phyloP scores from a whole-genome alignment of 2,888 invertebrate genomes.

The Epinotia brunnichana region DNA sequence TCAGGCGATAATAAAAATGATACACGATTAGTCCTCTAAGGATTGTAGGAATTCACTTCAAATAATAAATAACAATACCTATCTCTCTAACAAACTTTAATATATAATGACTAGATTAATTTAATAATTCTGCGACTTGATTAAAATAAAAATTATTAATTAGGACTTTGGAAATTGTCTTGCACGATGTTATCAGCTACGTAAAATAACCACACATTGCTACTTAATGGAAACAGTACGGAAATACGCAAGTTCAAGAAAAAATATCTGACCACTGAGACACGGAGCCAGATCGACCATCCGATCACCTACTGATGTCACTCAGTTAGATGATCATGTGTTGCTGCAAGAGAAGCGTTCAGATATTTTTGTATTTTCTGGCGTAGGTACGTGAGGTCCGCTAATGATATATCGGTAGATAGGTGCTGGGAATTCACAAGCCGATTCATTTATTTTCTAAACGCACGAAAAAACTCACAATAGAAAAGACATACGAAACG shows the following conservation, averaged over 20 bases:
- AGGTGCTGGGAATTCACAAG: constrained; percentile 5
- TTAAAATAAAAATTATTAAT: constrained; percentile 71
- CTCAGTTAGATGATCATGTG: constrained; percentile 1
- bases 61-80: constrained; percentile 66
- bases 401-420: not conserved
- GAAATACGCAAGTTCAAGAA: constrained; percentile 15
- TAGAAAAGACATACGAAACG: constrained; percentile 60
- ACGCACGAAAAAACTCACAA: constrained; percentile 70
- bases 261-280: constrained; percentile 41
- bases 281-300: constrained; percentile 19
- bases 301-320: not conserved
- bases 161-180: constrained; percentile 75
- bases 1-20: constrained; percentile 57
- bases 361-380: constrained; percentile 31
- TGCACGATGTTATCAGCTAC: constrained; percentile 55
- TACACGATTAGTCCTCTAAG: constrained; percentile 69
- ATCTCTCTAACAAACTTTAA: constrained; percentile 76
- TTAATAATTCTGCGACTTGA: constrained; percentile 66
- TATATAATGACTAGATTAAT: constrained; percentile 78
- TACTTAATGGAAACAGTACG: not conserved
- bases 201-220: constrained; percentile 9
- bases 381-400: not conserved
- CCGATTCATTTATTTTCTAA: constrained; percentile 59
- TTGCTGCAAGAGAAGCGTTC: constrained; percentile 29
- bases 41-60: constrained; percentile 72